Conservation (phyloP, 2,888 invertebrate genomes). For the Brachyptera putata region DNA sequence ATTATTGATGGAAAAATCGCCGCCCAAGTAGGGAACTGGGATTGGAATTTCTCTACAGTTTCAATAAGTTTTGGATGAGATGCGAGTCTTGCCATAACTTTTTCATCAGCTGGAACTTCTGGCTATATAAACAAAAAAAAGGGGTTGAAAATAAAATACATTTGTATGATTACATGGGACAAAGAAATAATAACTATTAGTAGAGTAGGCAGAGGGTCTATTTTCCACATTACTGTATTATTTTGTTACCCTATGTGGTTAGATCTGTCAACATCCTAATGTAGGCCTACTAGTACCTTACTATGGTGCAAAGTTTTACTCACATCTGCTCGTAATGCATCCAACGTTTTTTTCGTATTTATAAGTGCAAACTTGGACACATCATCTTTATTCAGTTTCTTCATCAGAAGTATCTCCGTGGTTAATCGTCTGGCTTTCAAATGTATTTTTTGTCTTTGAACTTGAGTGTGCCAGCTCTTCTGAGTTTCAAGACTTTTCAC, state of each 20-base stretch:
- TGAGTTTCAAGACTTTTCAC: background rate
- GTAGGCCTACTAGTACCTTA: no score
- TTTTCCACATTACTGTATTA: no score
- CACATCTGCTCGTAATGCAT: background rate
- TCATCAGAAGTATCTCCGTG: background rate
- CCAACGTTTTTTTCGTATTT: background rate
- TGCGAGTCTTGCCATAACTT: background rate
- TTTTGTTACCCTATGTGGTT: no score
- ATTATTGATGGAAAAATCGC: background rate
- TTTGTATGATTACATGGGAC: no score
- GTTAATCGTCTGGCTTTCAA: background rate
- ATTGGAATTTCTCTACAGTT: background rate
- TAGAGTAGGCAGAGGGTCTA: no score
- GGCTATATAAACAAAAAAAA: slow-evolving; percentile 1
- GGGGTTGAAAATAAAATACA: no score
- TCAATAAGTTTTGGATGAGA: background rate
- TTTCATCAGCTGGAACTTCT: background rate
- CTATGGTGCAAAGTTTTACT: background rate
- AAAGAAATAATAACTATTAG: no score
- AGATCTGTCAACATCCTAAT: no score
- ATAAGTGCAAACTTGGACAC: background rate
- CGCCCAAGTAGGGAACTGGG: background rate
- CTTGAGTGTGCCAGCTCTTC: background rate
- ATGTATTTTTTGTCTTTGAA: background rate
- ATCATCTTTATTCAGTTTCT: slow-evolving; percentile 2